A percentile compares a stretch with the other conserved stretches of the same genome.
phyloP scores from a whole-genome alignment of 1,140 invertebrate genomes.

The Probaryconus sp. region DNA sequence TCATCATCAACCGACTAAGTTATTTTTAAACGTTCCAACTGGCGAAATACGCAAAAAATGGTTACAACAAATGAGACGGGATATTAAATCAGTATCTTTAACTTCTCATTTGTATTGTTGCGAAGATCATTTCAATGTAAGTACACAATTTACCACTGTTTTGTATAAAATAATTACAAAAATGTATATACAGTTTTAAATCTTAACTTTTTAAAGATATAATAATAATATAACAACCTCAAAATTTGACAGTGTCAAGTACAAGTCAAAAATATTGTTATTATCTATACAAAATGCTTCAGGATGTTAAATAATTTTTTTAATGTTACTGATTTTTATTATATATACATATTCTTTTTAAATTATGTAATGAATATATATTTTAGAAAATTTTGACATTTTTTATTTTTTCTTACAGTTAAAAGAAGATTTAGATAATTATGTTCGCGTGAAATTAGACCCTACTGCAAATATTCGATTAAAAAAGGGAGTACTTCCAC shows the following conservation, averaged over 20 bases:
- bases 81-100: constrained; percentile 1
- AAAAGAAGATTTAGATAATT: constrained; percentile 70
- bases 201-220: no score
- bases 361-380: no score
- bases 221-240: no score
- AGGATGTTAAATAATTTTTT: no score
- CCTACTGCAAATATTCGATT: constrained; percentile 61
- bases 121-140: constrained; percentile 58
- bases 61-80: not conserved
- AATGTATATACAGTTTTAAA: no score
- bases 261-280: no score
- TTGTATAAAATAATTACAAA: no score
- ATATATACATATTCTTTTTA: no score
- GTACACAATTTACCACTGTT: constrained; percentile 14
- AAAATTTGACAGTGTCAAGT: no score
- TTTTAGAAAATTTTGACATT: no score
- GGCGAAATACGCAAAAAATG: not conserved
- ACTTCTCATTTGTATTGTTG: constrained; percentile 34
- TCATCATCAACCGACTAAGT: not conserved
- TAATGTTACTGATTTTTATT: no score
- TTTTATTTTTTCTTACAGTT: constrained; percentile 66
- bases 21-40: constrained; percentile 4
- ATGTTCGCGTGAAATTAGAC: constrained; percentile 64
- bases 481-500: constrained; percentile 64
- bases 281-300: no score